Conservation (phyloP, 2,797 vertebrate genomes). For the Orestias chungarensis region DNA sequence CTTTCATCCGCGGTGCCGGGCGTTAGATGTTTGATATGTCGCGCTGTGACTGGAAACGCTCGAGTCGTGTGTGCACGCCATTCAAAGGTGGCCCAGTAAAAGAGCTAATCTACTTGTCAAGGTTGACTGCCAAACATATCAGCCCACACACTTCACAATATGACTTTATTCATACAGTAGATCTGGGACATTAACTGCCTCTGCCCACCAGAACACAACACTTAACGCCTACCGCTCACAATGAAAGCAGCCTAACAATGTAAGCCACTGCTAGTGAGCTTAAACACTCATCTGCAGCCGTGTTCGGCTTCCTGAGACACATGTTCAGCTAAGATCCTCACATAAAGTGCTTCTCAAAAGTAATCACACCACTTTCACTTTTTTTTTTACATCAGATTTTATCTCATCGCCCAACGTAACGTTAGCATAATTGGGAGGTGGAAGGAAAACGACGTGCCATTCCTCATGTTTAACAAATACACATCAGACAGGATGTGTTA, state of each 20-base stretch:
- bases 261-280: conserved; percentile 63
- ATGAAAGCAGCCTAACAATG: conserved; percentile 64
- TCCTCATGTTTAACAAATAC: too few relatives aligned
- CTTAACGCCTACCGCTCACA: conserved; percentile 72
- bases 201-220: conserved; percentile 82
- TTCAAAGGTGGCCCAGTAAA: conserved; percentile 83
- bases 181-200: conserved; percentile 82
- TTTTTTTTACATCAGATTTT: not conserved
- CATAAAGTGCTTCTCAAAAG: too few relatives aligned
- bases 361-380: not conserved
- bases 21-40: conserved; percentile 77
- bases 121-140: conserved; percentile 82
- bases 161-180: conserved; percentile 83
- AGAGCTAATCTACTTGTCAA: conserved; percentile 84
- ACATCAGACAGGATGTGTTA: too few relatives aligned
- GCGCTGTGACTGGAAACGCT: conserved; percentile 76
- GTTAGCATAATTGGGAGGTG: not conserved
- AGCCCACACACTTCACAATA: conserved; percentile 84
- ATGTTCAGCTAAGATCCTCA: conserved; percentile 1
- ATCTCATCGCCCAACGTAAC: not conserved
- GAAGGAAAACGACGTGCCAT: not conserved
- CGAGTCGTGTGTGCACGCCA: conserved; percentile 77
- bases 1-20: conserved; percentile 81
- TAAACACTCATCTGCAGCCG: conserved; percentile 54
- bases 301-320: conserved; percentile 42